These are phyloP conservation scores for Pedicia rivosa DNA, from an alignment of 2,888 invertebrate genomes.

Conservation along the genomic window DNA sequence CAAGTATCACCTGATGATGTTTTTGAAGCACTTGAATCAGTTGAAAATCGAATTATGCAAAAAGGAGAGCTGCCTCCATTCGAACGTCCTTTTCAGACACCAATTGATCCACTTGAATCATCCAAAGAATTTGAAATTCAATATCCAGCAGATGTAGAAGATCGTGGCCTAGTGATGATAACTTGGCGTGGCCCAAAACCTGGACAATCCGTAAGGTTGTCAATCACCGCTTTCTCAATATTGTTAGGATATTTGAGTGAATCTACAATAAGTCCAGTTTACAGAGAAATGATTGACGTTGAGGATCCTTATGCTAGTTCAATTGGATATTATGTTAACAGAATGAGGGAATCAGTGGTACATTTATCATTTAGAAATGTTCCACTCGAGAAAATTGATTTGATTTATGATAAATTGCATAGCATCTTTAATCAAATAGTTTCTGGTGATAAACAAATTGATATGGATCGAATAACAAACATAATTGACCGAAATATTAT, in stretches of 20 bases:
- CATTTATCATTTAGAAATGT: constrained; percentile 62
- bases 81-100: constrained; percentile 59
- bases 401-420: constrained; percentile 41
- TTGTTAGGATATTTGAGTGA: constrained; percentile 70
- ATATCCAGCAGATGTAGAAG: constrained; percentile 63
- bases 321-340: constrained; percentile 42
- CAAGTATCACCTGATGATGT: constrained; percentile 60
- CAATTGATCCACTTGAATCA: constrained; percentile 44
- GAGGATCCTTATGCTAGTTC: constrained; percentile 67
- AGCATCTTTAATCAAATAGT: constrained; percentile 32
- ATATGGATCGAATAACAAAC: constrained; percentile 57
- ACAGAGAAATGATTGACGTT: constrained; percentile 66
- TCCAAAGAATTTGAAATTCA: constrained; percentile 35
- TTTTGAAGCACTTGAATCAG: constrained; percentile 49
- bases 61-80: constrained; percentile 34
- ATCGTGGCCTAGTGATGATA: constrained; percentile 58
- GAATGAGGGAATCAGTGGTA: constrained; percentile 55
- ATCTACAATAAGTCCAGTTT: constrained; percentile 73
- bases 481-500: constrained; percentile 55
- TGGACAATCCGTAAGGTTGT: constrained; percentile 34
- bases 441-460: constrained; percentile 37
- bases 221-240: constrained; percentile 46
- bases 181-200: constrained; percentile 68
- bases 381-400: constrained; percentile 44
- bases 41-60: constrained; percentile 53